Conservation (phyloP, 2,113 vertebrate genomes). For the Colius striatus region DNA sequence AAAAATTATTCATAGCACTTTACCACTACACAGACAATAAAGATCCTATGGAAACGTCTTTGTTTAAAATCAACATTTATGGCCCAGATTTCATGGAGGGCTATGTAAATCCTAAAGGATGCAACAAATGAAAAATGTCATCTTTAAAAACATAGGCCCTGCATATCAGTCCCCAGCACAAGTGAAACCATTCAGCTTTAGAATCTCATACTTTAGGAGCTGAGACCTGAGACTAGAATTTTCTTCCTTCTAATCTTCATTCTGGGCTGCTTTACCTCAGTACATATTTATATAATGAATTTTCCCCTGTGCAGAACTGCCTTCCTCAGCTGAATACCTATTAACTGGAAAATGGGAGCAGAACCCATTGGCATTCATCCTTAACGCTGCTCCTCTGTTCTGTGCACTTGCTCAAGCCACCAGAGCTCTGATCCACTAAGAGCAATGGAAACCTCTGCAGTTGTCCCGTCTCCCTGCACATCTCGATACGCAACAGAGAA, state of each 20-base stretch:
- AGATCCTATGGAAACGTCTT: conserved; percentile 44
- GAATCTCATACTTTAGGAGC: neutral
- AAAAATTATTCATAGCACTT: conserved; percentile 61
- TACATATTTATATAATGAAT: neutral
- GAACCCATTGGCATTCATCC: neutral
- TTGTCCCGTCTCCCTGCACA: neutral
- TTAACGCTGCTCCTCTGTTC: accelerated
- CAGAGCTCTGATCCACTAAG: neutral
- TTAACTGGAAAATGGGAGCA: neutral
- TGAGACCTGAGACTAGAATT: neutral
- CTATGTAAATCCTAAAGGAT: conserved; percentile 3
- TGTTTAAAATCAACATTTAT: conserved; percentile 59
- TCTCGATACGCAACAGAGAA: neutral
- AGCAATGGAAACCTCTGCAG: neutral
- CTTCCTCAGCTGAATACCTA: neutral
- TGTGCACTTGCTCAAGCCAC: neutral
- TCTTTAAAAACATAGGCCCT: neutral
- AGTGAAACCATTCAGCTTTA: neutral
- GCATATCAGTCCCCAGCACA: neutral
- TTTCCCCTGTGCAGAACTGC: neutral
- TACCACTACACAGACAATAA: conserved; percentile 39
- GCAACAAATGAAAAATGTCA: neutral
- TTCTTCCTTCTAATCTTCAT: neutral
- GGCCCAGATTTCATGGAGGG: neutral
- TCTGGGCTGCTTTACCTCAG: neutral